phyloP scores from a whole-genome alignment of 2,888 invertebrate genomes.

The Anodontia alba region DNA sequence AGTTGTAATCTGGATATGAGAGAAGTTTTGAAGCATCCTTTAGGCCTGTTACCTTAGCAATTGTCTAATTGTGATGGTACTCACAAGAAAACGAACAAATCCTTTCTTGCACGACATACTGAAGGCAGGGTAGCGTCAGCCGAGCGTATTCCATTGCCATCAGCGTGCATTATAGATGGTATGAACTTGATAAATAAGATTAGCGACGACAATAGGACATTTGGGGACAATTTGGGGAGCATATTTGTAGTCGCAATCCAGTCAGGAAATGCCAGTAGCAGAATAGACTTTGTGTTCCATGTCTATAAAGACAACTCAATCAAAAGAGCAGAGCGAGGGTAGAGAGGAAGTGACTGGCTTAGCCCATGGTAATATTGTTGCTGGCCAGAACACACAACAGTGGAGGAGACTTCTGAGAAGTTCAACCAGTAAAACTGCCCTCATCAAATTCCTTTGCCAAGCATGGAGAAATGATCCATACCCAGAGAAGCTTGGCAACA shows the following conservation, averaged over 20 bases:
- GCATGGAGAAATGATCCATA: slow-evolving; percentile 5
- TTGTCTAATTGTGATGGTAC: too few species aligned
- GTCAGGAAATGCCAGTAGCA: not conserved
- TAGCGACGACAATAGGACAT: slow-evolving; percentile 31
- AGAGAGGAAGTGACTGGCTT: not conserved
- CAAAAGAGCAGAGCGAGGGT: slow-evolving; percentile 1
- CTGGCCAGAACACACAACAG: slow-evolving; percentile 4
- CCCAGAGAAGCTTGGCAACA: too few species aligned
- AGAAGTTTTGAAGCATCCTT: too few species aligned
- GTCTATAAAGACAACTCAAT: not conserved
- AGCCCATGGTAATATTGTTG: not conserved
- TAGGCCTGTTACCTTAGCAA: too few species aligned
- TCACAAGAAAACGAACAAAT: too few species aligned
- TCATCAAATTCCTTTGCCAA: not conserved
- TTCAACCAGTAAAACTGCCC: slow-evolving; percentile 10
- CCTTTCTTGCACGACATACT: too few species aligned
- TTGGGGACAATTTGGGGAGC: slow-evolving; percentile 38
- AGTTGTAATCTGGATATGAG: too few species aligned
- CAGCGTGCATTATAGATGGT: too few species aligned
- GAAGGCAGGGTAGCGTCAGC: too few species aligned
- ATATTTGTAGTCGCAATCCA: too few species aligned
- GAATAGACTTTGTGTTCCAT: not conserved
- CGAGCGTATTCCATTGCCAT: too few species aligned
- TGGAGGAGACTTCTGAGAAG: slow-evolving; percentile 1
- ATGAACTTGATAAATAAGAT: too few species aligned